Evolutionary conservation across 2,113 vertebrate species (phyloP).

Genomic region (Prunella fulvescens): DNA sequence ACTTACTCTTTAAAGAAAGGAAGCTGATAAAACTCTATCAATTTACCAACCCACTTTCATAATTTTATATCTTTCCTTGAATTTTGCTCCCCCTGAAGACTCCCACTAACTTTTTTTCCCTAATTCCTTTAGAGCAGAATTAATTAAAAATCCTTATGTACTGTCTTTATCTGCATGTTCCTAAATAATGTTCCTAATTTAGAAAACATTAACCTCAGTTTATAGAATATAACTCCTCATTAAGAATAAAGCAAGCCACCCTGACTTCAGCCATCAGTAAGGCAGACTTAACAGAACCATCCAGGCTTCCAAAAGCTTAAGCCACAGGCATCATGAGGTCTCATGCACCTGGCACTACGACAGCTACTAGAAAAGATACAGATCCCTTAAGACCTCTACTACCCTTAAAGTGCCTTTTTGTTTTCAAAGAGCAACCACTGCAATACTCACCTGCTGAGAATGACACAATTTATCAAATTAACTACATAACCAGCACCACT

Average conservation of each 20-base stretch:
- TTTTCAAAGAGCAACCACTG: background rate
- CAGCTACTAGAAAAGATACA: background rate
- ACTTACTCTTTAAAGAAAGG: background rate
- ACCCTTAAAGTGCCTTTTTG: background rate
- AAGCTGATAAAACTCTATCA: background rate
- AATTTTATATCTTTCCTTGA: background rate
- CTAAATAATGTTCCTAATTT: background rate
- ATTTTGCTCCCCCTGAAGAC: background rate
- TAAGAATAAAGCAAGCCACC: background rate
- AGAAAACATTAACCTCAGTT: background rate
- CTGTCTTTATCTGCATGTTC: background rate
- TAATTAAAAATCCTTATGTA: background rate
- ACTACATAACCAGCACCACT: background rate
- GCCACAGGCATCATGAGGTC: fast-evolving
- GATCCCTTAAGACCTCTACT: background rate
- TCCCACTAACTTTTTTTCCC: background rate
- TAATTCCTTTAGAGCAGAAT: background rate
- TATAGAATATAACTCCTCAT: background rate
- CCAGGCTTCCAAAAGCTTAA: background rate
- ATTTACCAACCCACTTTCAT: background rate
- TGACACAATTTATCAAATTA: background rate
- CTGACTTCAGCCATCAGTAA: background rate
- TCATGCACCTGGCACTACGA: background rate
- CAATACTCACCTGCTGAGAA: background rate
- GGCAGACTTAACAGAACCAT: background rate